Base-by-base conservation (phyloP, 2,797 vertebrate genomes). In the Argya squamiceps region DNA sequence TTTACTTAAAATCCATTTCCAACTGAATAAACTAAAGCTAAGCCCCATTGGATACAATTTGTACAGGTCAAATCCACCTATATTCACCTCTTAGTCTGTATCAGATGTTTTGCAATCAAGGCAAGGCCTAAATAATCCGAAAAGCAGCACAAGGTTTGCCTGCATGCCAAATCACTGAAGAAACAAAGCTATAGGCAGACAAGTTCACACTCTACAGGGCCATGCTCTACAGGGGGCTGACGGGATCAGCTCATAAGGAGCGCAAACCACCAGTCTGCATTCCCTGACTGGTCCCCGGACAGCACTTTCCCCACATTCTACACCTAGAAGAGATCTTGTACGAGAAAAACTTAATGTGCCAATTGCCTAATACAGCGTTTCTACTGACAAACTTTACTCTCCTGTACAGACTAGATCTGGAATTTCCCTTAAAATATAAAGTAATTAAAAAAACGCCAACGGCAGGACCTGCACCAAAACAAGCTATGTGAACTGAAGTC, bases 281-380 rank as follows among this genome's bases (percentile, higher is more conserved):
- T n/a, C 37, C 58, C 2, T 4, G 70, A 14, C 58, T 71, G 43
- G 2, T 68, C 23, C 30, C 2, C 2, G 2, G 11, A 29, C 11
- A 80, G 27, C 13, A 2, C 30, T 65, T 16, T 34, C 32, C 41
- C 22, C 3, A 1, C 8, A 16, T 15, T 52, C 58, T 17, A 23
- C 5, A 39, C 18, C 39, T 9, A 64, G 15, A 70, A 14, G 27
- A 60, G 12, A 84, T 9, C 24, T 32, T 9, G 41, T n/a, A 41
- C 0, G 1, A 74, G 32, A 36, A 67, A 60, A 67, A 27, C 12
- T 7, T 9, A 6, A 16, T 0, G 8, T 0, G 1, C 8, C 44
- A 29, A 29, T 0, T 37, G 47, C 41, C 26, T 75, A 46, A 50
- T 30, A 44, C 11, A 24, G 41, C 10, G 3, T 34, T 62, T 71